phyloP scores from a whole-genome alignment of 2,113 vertebrate species.

The Chaenogobius annularis region DNA sequence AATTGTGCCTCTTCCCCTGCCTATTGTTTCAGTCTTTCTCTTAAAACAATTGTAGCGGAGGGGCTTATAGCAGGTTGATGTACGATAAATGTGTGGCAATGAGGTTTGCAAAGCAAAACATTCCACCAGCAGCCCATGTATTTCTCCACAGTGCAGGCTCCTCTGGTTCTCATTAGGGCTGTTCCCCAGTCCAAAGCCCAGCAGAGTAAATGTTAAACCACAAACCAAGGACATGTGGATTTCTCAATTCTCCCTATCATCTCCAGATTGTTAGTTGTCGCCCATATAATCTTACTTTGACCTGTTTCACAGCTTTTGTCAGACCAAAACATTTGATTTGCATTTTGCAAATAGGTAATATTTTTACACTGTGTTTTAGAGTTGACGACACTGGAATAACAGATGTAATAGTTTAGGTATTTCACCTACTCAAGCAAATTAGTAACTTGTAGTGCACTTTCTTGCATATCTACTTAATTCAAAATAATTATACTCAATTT shows the following conservation, averaged over 20 bases:
- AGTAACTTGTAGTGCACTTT: not conserved
- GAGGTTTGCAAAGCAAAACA: conserved; percentile 37
- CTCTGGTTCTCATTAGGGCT: conserved; percentile 56
- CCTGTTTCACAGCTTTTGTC: not conserved
- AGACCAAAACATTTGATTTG: not conserved
- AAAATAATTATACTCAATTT: not conserved
- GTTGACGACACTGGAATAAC: not conserved
- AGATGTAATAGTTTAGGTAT: not conserved
- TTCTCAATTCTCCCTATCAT: not conserved
- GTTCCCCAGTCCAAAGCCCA: conserved; percentile 10
- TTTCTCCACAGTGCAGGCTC: conserved; percentile 35
- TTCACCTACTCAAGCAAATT: not conserved
- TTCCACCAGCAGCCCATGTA: conserved; percentile 40
- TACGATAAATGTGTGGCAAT: conserved; percentile 2
- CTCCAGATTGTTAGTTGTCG: not conserved
- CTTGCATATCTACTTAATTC: too few relatives aligned
- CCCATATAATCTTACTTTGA: not conserved
- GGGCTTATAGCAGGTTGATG: not conserved
- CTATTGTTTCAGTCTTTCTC: not conserved
- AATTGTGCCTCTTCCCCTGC: not conserved
- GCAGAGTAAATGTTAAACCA: conserved; percentile 11
- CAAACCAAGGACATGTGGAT: not conserved
- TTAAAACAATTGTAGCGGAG: not conserved
- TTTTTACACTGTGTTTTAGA: not conserved
- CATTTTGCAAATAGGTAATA: not conserved